Conservation (phyloP, 2,888 invertebrate species). For the Aphodius sticticus region DNA sequence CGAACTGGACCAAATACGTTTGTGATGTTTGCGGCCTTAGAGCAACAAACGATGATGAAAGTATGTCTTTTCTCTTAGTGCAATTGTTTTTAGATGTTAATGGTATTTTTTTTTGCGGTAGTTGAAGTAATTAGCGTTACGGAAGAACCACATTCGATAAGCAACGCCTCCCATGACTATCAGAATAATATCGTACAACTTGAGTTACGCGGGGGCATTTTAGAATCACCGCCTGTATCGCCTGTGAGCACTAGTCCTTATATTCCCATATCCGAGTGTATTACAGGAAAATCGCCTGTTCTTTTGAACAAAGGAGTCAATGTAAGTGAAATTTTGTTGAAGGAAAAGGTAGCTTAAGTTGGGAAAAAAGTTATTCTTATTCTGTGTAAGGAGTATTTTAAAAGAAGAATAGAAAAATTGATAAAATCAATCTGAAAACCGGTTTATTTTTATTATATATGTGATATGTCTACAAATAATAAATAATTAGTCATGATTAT, state of each 20-base stretch:
- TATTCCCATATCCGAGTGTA: constrained; percentile 92
- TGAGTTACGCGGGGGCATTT: constrained; percentile 9
- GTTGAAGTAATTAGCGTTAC: constrained; percentile 24
- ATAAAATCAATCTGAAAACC: neutral
- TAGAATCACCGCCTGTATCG: constrained; percentile 35
- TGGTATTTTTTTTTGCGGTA: neutral
- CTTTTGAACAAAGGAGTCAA: constrained; percentile 27
- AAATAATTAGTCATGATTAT: too few species aligned
- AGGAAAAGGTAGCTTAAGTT: neutral
- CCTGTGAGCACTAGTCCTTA: constrained; percentile 79
- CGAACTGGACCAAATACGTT: constrained; percentile 93
- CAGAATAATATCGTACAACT: constrained; percentile 14
- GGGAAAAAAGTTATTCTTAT: neutral
- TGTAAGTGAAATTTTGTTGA: constrained; percentile 13
- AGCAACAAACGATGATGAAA: constrained; percentile 67
- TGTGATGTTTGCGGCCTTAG: constrained; percentile 91
- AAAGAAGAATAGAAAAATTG: neutral
- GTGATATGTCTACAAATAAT: too few species aligned
- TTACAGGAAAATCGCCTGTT: constrained; percentile 72
- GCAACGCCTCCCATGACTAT: constrained; percentile 10
- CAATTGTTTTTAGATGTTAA: too few species aligned
- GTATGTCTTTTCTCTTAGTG: constrained; percentile 31
- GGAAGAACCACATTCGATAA: constrained; percentile 26
- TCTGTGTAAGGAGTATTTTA: neutral
- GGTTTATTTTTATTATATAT: too few species aligned